Conservation (phyloP, 2,888 invertebrate genomes). For the Nemapogon koenigi region DNA sequence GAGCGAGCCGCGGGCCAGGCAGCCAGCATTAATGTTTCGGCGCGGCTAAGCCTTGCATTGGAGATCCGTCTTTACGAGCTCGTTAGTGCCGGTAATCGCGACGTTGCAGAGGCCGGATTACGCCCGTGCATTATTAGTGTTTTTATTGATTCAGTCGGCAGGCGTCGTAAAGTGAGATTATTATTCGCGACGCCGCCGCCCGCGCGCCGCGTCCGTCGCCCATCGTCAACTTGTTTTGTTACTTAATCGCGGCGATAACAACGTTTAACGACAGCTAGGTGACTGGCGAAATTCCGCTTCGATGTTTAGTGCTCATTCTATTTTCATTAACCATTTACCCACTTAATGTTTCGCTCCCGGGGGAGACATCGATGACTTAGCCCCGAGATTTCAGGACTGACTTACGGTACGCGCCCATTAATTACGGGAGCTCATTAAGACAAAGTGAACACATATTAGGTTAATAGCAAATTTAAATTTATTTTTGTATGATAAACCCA, state of each 20-base stretch:
- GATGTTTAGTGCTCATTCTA: constrained; percentile 65
- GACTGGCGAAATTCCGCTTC: constrained; percentile 63
- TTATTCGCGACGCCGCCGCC: constrained; percentile 48
- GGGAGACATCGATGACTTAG: constrained; percentile 25
- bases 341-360: constrained; percentile 62
- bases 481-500: too few species aligned
- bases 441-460: too few species aligned
- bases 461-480: too few species aligned
- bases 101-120: constrained; percentile 58
- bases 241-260: constrained; percentile 64
- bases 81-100: constrained; percentile 62
- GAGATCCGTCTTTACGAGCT: constrained; percentile 61
- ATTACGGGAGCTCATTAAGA: too few species aligned
- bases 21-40: constrained; percentile 21
- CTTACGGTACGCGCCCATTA: too few species aligned
- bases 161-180: constrained; percentile 64
- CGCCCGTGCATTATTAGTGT: constrained; percentile 65
- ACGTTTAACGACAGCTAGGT: constrained; percentile 64
- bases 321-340: constrained; percentile 65
- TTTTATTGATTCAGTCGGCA: constrained; percentile 66
- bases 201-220: constrained; percentile 27
- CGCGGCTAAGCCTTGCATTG: constrained; percentile 52
- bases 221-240: constrained; percentile 48
- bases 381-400: constrained; percentile 4
- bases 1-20: too few species aligned